Evolutionary conservation across 2,113 vertebrate species (phyloP).

Genomic region (Petroica traversi): DNA sequence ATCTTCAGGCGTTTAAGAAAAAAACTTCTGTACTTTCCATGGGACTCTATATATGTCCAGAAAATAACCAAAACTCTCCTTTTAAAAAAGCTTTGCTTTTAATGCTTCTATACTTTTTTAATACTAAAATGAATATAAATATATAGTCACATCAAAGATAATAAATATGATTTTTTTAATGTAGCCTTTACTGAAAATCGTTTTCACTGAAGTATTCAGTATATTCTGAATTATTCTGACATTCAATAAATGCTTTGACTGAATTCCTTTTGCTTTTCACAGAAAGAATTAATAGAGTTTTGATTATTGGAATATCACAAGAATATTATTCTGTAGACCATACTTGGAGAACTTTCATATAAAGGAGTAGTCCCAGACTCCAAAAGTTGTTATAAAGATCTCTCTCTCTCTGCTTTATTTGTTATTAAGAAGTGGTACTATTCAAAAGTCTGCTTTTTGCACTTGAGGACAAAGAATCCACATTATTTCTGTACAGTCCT

Average conservation of each 20-base stretch:
- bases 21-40: background rate
- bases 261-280: background rate
- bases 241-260: background rate
- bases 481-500: background rate
- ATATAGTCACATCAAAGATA: background rate
- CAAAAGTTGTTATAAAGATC: accelerated
- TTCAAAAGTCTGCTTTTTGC: background rate
- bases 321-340: background rate
- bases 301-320: background rate
- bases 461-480: background rate
- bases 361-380: background rate
- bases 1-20: background rate
- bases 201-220: background rate
- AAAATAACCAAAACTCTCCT: background rate
- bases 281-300: background rate
- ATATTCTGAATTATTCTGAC: background rate
- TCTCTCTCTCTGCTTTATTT: background rate
- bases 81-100: background rate
- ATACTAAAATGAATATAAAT: background rate
- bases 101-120: background rate
- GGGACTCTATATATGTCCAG: background rate
- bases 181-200: background rate
- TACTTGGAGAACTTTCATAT: background rate
- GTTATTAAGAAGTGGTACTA: background rate
- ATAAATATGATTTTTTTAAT: background rate